These are phyloP conservation scores for Tachysurus vachellii DNA, from an alignment of 2,113 vertebrate species.

Conservation along the genomic window DNA sequence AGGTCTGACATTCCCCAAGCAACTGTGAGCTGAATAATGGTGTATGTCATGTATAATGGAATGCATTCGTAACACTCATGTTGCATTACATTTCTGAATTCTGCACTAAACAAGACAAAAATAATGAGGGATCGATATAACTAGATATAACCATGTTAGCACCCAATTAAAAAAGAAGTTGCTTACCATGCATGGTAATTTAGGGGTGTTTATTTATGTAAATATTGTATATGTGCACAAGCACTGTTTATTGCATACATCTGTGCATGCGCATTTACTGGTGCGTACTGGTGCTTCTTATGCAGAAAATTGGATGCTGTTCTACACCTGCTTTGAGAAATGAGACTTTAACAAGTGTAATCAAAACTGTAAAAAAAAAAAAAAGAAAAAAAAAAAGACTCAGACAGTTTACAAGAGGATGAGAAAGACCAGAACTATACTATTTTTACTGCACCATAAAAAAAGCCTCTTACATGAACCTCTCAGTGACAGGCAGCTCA, in stretches of 20 bases:
- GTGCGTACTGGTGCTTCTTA: neutral
- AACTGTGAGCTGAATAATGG: neutral
- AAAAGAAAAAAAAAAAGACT: neutral
- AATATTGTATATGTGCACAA: neutral
- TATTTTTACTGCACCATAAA: conserved; percentile 1
- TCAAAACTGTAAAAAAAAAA: too few species aligned
- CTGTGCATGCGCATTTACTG: neutral
- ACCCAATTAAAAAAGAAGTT: too few species aligned
- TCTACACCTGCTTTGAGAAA: neutral
- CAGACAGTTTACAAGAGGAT: neutral
- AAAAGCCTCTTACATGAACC: neutral
- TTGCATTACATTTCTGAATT: neutral
- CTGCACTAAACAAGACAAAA: neutral
- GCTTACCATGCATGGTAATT: neutral
- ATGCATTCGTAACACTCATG: neutral
- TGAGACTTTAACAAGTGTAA: neutral
- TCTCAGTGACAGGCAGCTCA: neutral
- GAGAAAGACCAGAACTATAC: neutral
- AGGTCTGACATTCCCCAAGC: neutral
- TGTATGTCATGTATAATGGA: neutral
- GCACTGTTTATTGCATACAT: neutral
- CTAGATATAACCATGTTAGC: neutral
- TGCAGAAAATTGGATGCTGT: neutral
- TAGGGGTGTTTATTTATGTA: neutral
- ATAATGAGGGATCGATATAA: neutral